phyloP scores from a whole-genome alignment of 2,113 vertebrate genomes.

The Mormyrus lacerda region DNA sequence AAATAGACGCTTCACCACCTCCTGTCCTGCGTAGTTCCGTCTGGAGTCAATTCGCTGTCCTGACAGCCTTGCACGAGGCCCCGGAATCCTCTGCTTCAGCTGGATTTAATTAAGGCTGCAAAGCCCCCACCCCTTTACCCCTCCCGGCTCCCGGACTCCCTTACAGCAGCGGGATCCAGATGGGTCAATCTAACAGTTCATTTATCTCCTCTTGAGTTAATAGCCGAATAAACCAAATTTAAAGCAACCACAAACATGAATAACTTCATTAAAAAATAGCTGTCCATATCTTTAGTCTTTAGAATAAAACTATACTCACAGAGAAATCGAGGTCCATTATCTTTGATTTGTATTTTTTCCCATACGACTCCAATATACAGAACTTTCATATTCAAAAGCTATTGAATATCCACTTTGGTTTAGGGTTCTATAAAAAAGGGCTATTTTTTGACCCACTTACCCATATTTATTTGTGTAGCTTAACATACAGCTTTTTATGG shows the following conservation, averaged over 20 bases:
- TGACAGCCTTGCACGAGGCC: neutral
- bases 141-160: neutral
- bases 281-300: neutral
- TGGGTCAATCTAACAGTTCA: neutral
- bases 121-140: neutral
- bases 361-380: neutral
- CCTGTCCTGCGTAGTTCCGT: neutral
- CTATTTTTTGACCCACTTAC: neutral
- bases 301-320: neutral
- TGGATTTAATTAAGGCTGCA: conserved; percentile 22
- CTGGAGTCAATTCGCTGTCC: neutral
- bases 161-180: neutral
- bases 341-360: neutral
- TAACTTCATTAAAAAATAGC: neutral
- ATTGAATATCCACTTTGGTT: neutral
- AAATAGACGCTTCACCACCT: neutral
- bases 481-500: neutral
- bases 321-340: neutral
- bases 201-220: conserved; percentile 12
- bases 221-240: neutral
- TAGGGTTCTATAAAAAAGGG: neutral
- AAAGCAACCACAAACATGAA: neutral
- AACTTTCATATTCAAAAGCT: neutral
- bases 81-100: neutral
- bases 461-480: neutral